Percentiles rank a stretch among this genome's conserved stretches.
Conservation (phyloP, 2,888 invertebrate species). For the Charanyca ferruginea region DNA sequence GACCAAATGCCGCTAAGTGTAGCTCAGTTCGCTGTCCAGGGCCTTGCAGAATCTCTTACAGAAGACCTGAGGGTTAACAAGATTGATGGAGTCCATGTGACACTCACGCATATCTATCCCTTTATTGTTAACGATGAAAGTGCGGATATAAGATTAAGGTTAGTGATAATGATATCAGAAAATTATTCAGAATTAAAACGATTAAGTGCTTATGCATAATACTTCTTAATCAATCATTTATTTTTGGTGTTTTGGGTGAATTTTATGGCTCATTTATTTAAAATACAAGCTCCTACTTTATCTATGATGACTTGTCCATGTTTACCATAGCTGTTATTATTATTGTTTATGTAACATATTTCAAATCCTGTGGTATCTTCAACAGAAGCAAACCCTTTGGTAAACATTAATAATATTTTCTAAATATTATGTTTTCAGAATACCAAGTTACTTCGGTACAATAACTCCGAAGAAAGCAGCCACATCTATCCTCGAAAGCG, state of each 20-base stretch:
- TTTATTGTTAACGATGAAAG: constrained; percentile 91
- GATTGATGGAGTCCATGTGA: constrained; percentile 90
- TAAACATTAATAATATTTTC: background rate
- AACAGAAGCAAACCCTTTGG: background rate
- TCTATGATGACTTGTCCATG: background rate
- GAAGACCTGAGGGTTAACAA: constrained; percentile 91
- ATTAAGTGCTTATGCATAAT: constrained; percentile 5
- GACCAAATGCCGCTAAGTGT: constrained; percentile 92
- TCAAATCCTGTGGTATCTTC: background rate
- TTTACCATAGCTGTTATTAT: too few species aligned
- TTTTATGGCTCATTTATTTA: background rate
- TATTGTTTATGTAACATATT: too few species aligned
- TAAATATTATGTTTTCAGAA: constrained; percentile 79
- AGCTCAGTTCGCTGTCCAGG: constrained; percentile 93
- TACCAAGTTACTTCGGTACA: constrained; percentile 93
- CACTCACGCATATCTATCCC: constrained; percentile 92
- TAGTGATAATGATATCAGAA: constrained; percentile 46
- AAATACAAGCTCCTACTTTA: background rate
- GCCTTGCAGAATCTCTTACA: constrained; percentile 92
- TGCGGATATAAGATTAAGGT: constrained; percentile 91
- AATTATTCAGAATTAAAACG: background rate
- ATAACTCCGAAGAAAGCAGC: constrained; percentile 92
- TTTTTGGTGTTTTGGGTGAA: background rate
- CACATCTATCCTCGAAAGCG: constrained; percentile 91
- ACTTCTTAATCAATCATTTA: background rate